Evolutionary conservation across 1,140 invertebrate genomes (phyloP).

Genomic region (Eriocheir sinensis): DNA sequence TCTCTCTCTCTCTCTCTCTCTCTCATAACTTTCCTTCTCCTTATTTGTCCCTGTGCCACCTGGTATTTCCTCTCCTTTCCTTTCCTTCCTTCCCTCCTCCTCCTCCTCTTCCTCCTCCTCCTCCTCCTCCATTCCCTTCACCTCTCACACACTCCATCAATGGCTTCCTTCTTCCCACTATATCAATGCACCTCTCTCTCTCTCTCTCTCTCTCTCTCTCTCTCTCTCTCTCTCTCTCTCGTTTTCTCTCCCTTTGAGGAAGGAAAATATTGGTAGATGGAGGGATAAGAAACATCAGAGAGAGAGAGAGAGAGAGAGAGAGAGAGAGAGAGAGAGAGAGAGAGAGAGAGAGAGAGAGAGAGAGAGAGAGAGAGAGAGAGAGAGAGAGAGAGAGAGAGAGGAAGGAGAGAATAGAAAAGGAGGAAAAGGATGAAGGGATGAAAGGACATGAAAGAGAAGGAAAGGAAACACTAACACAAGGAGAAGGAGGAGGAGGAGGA

Average conservation of each 20-base stretch:
- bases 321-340: constrained; percentile 33
- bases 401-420: background rate
- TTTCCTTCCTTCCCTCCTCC: background rate
- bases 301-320: constrained; percentile 37
- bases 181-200: no score
- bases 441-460: background rate
- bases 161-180: background rate
- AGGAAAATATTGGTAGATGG: background rate
- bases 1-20: background rate
- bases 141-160: no score
- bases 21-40: background rate
- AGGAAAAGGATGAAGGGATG: no score
- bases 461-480: constrained; percentile 2
- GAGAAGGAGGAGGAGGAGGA: background rate
- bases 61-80: background rate
- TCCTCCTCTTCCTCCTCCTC: background rate
- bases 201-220: background rate
- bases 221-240: constrained; percentile 13
- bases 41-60: background rate
- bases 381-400: constrained; percentile 44
- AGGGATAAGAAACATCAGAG: no score
- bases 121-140: no score
- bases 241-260: background rate
- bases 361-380: constrained; percentile 28
- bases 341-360: constrained; percentile 31